Percentiles rank a stretch among this genome's conserved stretches.
Conservation (phyloP, 2,888 invertebrate genomes). For the Eupithecia subumbrata region DNA sequence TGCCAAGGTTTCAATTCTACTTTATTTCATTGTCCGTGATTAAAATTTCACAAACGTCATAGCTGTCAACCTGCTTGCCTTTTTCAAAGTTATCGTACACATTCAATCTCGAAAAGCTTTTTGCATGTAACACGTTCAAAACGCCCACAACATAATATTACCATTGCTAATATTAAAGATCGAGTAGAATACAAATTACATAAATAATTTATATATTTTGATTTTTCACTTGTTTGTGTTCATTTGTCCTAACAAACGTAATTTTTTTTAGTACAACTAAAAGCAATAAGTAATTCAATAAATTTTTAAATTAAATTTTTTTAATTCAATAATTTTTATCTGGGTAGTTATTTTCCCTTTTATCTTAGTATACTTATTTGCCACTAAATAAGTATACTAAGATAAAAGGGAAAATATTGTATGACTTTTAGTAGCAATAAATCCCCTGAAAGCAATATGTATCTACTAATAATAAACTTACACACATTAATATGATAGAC, state of each 20-base stretch:
- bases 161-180: constrained; percentile 44
- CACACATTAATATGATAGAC: background rate
- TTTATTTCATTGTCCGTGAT: constrained; percentile 21
- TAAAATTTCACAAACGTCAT: constrained; percentile 45
- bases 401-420: too few relatives aligned
- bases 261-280: too few relatives aligned
- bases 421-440: background rate
- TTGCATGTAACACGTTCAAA: constrained; percentile 44
- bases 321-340: too few relatives aligned
- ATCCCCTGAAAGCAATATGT: background rate
- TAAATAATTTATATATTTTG: constrained; percentile 22
- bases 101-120: constrained; percentile 43
- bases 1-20: background rate
- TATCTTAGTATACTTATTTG: too few relatives aligned
- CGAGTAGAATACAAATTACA: constrained; percentile 29
- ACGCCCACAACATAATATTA: constrained; percentile 46
- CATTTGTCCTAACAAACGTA: too few relatives aligned
- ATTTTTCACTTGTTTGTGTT: constrained; percentile 2
- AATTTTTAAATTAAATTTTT: too few relatives aligned
- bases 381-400: too few relatives aligned
- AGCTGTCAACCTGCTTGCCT: constrained; percentile 45
- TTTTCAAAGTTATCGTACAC: constrained; percentile 44
- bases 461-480: background rate
- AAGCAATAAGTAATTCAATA: too few relatives aligned
- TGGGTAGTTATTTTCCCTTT: too few relatives aligned